phyloP scores from a whole-genome alignment of 2,797 vertebrate genomes.

The Etheostoma perlongum region DNA sequence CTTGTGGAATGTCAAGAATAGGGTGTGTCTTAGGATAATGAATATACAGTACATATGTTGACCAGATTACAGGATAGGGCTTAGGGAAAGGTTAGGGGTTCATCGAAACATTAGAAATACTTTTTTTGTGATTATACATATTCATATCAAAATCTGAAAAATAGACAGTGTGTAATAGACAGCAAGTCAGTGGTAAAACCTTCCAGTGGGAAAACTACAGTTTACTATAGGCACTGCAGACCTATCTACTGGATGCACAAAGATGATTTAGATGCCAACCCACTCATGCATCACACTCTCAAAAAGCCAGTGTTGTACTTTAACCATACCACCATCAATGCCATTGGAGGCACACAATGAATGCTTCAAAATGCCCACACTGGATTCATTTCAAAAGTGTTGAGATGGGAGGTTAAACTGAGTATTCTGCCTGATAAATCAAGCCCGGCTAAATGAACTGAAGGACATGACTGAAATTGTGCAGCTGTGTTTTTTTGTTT shows the following conservation, averaged over 20 bases:
- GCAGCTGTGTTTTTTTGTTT: background rate
- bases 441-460: conserved; percentile 12
- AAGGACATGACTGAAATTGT: conserved; percentile 29
- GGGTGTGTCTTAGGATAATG: background rate
- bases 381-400: conserved; percentile 5
- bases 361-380: background rate
- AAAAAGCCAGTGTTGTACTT: conserved; percentile 9
- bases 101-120: background rate
- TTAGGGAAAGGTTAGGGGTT: background rate
- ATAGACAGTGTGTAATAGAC: background rate
- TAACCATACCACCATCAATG: background rate
- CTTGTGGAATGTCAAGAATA: background rate
- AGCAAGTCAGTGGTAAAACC: background rate
- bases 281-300: background rate
- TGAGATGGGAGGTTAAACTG: conserved; percentile 7
- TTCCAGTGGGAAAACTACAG: background rate
- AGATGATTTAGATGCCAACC: background rate
- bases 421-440: conserved; percentile 20
- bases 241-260: background rate
- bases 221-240: background rate
- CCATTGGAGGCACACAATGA: background rate
- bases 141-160: no score
- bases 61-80: background rate
- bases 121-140: background rate
- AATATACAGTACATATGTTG: background rate